Conservation (phyloP, 2,797 vertebrate species). For the Alca torda region DNA sequence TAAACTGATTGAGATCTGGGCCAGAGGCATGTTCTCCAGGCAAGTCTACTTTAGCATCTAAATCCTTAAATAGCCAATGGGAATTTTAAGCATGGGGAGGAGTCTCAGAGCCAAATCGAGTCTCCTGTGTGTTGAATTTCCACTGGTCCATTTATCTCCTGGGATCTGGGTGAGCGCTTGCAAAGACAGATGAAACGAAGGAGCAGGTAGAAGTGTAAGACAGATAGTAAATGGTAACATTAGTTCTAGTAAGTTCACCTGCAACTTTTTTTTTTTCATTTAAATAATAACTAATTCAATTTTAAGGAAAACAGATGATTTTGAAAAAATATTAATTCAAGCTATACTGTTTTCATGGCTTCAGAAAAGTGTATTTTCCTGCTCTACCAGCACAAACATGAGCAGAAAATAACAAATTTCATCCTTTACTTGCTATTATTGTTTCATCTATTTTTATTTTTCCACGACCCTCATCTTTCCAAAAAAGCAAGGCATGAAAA, state of each 20-base stretch:
- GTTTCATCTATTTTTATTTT: background rate
- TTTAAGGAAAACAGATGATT: background rate
- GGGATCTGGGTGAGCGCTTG: background rate
- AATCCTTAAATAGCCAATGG: background rate
- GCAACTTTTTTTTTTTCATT: background rate
- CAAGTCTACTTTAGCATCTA: background rate
- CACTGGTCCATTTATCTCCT: background rate
- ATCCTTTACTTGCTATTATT: slow-evolving; percentile 35
- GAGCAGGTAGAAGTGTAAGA: background rate
- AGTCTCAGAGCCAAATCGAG: background rate
- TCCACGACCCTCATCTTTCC: background rate
- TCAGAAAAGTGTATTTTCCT: background rate
- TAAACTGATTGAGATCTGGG: background rate
- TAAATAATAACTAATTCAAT: background rate
- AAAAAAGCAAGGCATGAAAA: background rate
- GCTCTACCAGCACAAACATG: slow-evolving; percentile 2
- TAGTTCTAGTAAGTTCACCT: background rate
- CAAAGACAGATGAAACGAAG: background rate
- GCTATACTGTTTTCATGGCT: background rate
- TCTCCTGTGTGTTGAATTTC: background rate
- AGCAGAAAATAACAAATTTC: slow-evolving; percentile 10
- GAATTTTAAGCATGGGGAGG: background rate
- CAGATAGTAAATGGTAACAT: background rate
- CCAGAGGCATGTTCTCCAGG: background rate
- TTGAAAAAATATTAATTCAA: background rate